A percentile compares a stretch with the other conserved stretches of the same genome.
Conservation (phyloP, 2,888 invertebrate species). For the Drosophila ustulata region DNA sequence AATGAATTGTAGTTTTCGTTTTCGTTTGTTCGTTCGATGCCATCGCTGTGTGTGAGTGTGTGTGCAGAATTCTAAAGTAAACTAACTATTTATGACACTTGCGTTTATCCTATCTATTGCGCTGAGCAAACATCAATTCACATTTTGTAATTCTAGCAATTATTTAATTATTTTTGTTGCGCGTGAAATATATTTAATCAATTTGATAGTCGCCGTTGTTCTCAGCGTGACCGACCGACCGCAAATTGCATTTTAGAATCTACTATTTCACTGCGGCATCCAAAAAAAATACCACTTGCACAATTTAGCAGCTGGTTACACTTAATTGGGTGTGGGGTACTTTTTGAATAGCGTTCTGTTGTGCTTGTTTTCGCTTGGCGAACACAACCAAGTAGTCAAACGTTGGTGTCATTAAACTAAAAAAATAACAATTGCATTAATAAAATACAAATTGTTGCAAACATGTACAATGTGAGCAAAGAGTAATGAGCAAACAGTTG, state of each 20-base stretch:
- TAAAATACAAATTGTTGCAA: background rate
- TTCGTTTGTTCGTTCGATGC: constrained; percentile 38
- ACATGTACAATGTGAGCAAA: background rate
- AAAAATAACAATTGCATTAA: background rate
- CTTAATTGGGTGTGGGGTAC: background rate
- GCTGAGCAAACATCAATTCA: constrained; percentile 11
- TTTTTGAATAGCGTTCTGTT: background rate
- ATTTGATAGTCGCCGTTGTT: constrained; percentile 63
- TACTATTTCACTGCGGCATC: background rate
- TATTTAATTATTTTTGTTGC: constrained; percentile 21
- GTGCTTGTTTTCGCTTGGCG: background rate
- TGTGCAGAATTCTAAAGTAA: constrained; percentile 13
- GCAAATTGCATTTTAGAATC: constrained; percentile 2
- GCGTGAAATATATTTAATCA: constrained; percentile 55
- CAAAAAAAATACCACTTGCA: background rate
- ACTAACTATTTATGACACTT: constrained; percentile 24
- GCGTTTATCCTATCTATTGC: constrained; percentile 4
- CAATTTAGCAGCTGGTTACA: background rate
- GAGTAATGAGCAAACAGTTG: background rate
- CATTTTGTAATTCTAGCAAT: constrained; percentile 17
- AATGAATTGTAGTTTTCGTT: constrained; percentile 65
- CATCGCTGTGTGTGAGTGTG: constrained; percentile 9
- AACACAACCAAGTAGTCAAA: too few species aligned
- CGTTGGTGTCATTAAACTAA: too few species aligned
- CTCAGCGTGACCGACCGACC: constrained; percentile 8